Evolutionary conservation across 1,140 invertebrate genomes (phyloP).

Genomic region (Nebria ingens): DNA sequence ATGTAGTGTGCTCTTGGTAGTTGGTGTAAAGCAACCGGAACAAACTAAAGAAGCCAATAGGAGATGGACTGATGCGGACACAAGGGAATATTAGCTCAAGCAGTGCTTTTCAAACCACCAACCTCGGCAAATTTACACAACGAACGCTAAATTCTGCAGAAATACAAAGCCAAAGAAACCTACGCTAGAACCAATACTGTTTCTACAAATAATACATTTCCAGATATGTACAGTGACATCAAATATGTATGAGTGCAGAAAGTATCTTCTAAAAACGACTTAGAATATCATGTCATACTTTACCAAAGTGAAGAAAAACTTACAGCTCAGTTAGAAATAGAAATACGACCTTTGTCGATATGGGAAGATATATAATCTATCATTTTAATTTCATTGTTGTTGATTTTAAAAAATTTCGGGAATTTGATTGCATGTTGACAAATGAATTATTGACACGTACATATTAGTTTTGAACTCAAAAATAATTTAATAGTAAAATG

Average conservation of each 20-base stretch:
- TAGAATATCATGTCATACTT: background rate
- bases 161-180: background rate
- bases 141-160: background rate
- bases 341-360: too few species aligned
- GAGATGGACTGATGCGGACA: background rate
- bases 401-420: background rate
- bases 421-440: background rate
- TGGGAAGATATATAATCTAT: too few species aligned
- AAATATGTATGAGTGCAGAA: background rate
- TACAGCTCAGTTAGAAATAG: background rate
- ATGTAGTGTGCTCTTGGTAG: too few species aligned
- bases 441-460: background rate
- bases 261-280: too few species aligned
- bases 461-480: background rate
- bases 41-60: conserved; percentile 6
- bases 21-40: conserved; percentile 1
- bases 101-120: background rate
- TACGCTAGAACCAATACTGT: background rate
- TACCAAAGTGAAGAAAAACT: background rate
- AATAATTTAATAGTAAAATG: background rate
- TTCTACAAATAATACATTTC: background rate
- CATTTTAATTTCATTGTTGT: too few species aligned
- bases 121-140: background rate
- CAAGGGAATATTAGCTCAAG: conserved; percentile 2
- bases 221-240: background rate